Conservation (phyloP, 2,797 vertebrate species). For the Pseudomugil gertrudae region DNA sequence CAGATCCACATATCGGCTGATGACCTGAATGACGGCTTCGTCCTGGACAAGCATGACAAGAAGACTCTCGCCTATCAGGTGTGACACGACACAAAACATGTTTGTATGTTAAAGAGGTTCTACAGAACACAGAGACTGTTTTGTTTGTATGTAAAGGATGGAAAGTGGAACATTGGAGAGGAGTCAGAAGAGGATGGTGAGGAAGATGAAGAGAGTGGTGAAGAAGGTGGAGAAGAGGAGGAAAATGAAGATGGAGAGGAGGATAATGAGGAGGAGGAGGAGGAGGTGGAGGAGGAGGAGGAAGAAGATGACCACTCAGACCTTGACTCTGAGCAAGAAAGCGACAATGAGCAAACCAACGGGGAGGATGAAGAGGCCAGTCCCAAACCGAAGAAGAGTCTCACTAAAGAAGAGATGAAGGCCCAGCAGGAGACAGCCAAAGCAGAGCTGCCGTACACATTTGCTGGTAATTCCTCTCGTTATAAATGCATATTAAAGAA, state of each 20-base stretch:
- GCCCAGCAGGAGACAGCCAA: slow-evolving; percentile 73
- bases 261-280: slow-evolving; percentile 38
- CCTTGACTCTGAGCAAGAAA: slow-evolving; percentile 72
- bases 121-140: not conserved
- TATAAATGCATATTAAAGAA: not conserved
- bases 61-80: slow-evolving; percentile 89
- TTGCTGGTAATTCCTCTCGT: slow-evolving; percentile 80
- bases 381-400: slow-evolving; percentile 9
- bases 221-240: slow-evolving; percentile 14
- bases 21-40: slow-evolving; percentile 91
- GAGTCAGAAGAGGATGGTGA: slow-evolving; percentile 45
- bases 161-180: slow-evolving; percentile 82
- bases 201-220: slow-evolving; percentile 26
- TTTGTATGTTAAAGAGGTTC: not conserved
- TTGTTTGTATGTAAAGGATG: slow-evolving; percentile 80
- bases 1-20: slow-evolving; percentile 88
- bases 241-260: slow-evolving; percentile 39
- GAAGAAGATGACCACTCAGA: slow-evolving; percentile 71
- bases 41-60: slow-evolving; percentile 88
- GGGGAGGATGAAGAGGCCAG: slow-evolving; percentile 16
- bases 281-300: slow-evolving; percentile 39
- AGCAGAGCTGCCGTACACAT: slow-evolving; percentile 91
- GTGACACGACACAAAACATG: not conserved
- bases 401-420: slow-evolving; percentile 63
- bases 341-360: slow-evolving; percentile 68